A percentile compares a stretch with the other conserved stretches of the same genome.
Conservation (phyloP, 2,113 vertebrate species). For the Malurus melanocephalus region DNA sequence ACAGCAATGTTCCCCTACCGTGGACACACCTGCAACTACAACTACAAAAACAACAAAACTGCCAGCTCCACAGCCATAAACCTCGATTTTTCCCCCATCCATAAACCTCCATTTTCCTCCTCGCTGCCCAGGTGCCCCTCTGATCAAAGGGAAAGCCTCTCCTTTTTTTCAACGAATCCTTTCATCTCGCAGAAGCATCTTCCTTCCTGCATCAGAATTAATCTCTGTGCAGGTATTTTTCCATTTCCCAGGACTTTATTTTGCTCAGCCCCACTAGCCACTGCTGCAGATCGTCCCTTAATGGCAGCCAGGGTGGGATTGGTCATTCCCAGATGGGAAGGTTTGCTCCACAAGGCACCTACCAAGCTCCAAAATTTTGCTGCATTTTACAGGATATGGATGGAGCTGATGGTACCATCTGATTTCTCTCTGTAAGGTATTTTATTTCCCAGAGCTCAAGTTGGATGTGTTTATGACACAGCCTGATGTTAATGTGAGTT, state of each 20-base stretch:
- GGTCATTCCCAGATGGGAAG: background rate
- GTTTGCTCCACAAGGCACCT: background rate
- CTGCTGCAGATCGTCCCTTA: background rate
- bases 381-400: background rate
- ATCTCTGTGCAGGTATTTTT: background rate
- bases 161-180: background rate
- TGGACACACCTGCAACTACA: fast-evolving
- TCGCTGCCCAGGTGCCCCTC: background rate
- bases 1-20: fast-evolving
- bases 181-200: background rate
- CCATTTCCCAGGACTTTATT: background rate
- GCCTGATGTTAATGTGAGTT: background rate
- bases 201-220: background rate
- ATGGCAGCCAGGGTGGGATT: slow-evolving; percentile 24
- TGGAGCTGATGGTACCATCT: background rate
- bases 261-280: background rate
- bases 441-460: background rate
- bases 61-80: background rate
- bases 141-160: background rate
- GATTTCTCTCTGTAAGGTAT: background rate
- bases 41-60: background rate
- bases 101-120: background rate
- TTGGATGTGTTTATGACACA: background rate
- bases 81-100: background rate
- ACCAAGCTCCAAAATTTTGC: background rate